phyloP scores from a whole-genome alignment of 2,113 vertebrate genomes.

The Anhinga rufa region DNA sequence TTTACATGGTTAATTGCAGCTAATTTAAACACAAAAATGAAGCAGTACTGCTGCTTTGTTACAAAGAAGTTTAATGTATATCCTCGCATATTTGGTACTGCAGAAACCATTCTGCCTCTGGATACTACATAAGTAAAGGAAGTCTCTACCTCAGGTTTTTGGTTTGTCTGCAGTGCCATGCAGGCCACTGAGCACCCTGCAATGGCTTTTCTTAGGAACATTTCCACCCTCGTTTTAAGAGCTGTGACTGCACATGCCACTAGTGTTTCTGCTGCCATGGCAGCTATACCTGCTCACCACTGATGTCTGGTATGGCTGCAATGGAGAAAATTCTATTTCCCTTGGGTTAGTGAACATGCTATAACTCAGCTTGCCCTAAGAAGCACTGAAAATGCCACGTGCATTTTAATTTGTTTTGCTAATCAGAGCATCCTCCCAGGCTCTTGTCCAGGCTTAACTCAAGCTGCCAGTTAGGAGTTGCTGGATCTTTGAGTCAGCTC shows the following conservation, averaged over 20 bases:
- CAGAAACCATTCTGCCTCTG: neutral
- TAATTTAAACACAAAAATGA: neutral
- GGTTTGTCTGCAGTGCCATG: neutral
- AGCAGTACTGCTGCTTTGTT: neutral
- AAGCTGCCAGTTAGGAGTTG: neutral
- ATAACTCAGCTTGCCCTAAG: neutral
- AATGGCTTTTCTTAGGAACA: neutral
- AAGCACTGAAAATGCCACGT: neutral
- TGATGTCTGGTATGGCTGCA: neutral
- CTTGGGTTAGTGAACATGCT: neutral
- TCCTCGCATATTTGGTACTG: neutral
- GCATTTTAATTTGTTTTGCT: neutral
- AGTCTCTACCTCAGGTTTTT: neutral
- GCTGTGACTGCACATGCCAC: accelerated
- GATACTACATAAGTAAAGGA: neutral
- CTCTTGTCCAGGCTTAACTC: neutral
- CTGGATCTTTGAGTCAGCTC: neutral
- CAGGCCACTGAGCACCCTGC: accelerated
- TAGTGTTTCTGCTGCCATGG: neutral
- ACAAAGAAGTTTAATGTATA: neutral
- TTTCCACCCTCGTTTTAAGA: neutral
- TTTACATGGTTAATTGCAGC: neutral
- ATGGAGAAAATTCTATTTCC: accelerated
- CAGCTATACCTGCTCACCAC: neutral
- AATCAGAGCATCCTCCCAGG: neutral